Base-by-base conservation (phyloP, 2,888 invertebrate species). In the Drosophila tripunctata region DNA sequence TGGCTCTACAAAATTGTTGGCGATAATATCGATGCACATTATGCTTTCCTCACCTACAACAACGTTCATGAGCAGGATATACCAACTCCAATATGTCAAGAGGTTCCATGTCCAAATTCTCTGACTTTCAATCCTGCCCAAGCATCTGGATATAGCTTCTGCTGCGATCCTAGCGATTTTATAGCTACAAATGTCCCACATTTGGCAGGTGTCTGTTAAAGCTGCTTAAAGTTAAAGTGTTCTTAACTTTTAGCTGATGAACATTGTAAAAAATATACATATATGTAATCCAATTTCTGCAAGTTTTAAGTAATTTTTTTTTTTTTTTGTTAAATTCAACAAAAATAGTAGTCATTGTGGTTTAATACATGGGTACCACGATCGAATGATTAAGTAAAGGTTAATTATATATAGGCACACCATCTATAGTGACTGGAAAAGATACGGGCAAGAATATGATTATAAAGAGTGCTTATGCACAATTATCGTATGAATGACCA, bases 1-100 rank as follows among this genome's bases (percentile, higher is more conserved):
- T 82, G 80, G 80, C 12, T 67, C 0, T 81, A 56, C 15, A 81
- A 82, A 41, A 68, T 67, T 15, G 67, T 80, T 0, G 31, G 14
- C 30, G 62, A 60, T 30, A 27, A 24, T 0, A 31, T 21, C 0
- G 38, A 30, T 14, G 12, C 7, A 0, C 30, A 22, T 0, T 47
- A 21, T 8, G 80, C 69, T 0, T 44, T 80, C 7, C 8, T 82
- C 2, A 71, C 76, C 17, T 63, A 74, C 24, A 82, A 82, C 22
- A 70, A 82, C 36, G 8, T 66, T 0, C 12, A 33, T 22, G 48
- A 22, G 1, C 1, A 14, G 7, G 5, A 0, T 0, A 6, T 0
- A 8, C 76, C 74, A 4, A 15, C 10, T 1, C 48, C 60, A 0
- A 27, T 40, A 10, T 78, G 77, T 15, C 4, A 1, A 0, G 3